Evolutionary conservation across 2,888 invertebrate genomes (phyloP).

Genomic region (Parasteatoda lunata): DNA sequence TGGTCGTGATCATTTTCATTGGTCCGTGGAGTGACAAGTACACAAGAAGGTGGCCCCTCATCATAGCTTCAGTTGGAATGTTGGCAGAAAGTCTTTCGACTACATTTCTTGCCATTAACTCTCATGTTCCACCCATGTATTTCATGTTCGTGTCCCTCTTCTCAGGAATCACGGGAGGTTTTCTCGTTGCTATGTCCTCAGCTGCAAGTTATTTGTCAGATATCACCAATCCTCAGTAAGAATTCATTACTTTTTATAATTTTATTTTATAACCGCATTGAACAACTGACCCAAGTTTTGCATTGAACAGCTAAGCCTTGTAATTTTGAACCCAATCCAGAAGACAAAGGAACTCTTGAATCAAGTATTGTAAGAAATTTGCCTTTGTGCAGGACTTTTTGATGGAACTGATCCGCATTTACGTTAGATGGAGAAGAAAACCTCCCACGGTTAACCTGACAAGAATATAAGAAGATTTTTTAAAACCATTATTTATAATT

Average conservation of each 20-base stretch:
- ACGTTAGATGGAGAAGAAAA: no score
- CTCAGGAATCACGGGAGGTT: not conserved
- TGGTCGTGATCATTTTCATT: slow-evolving; percentile 18
- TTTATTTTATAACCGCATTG: not conserved
- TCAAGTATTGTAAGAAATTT: no score
- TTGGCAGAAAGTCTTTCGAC: not conserved
- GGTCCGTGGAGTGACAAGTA: slow-evolving; percentile 50
- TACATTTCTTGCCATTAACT: not conserved
- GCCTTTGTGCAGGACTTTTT: no score
- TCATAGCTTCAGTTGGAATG: slow-evolving; percentile 9
- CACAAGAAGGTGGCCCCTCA: slow-evolving; percentile 25
- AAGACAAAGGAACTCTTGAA: no score
- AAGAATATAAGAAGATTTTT: no score
- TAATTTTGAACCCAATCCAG: no score
- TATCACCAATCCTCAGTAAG: not conserved
- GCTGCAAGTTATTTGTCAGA: not conserved
- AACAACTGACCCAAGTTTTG: no score
- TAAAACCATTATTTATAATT: no score
- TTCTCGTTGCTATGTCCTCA: not conserved
- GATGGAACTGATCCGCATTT: no score
- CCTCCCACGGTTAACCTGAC: no score
- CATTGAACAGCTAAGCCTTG: no score
- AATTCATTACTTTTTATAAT: not conserved
- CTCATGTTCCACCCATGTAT: not conserved
- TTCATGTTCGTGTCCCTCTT: not conserved